Conservation (phyloP, 2,797 vertebrate species). For the Malurus splendens region DNA sequence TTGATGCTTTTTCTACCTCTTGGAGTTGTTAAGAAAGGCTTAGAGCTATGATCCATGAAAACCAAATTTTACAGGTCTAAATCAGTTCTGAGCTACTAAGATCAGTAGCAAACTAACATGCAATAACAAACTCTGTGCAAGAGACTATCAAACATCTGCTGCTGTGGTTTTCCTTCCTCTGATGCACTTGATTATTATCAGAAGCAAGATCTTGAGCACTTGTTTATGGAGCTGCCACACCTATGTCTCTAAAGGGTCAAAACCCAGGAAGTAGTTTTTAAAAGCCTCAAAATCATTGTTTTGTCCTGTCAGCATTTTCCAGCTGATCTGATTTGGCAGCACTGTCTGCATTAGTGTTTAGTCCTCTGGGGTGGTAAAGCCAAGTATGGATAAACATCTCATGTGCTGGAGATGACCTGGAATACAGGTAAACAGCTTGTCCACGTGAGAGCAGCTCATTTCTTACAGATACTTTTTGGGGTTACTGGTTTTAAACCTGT, state of each 20-base stretch:
- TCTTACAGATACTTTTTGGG: neutral
- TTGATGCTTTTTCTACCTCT: neutral
- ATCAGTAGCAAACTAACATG: neutral
- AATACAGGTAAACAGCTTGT: neutral
- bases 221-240: neutral
- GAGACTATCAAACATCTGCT: neutral
- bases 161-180: constrained; percentile 36
- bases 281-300: neutral
- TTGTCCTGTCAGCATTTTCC: neutral
- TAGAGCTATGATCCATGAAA: neutral
- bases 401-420: neutral
- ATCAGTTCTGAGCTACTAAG: neutral
- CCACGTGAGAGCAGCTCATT: fast-evolving
- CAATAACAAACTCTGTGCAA: neutral
- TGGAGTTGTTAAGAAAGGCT: neutral
- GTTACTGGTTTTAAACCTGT: fast-evolving
- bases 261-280: neutral
- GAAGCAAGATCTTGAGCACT: neutral
- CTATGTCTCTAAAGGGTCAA: neutral
- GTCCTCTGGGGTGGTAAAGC: neutral
- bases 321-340: neutral
- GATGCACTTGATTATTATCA: neutral
- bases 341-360: neutral
- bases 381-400: neutral
- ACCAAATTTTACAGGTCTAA: neutral